Evolutionary conservation across 2,888 invertebrate species (phyloP).

Genomic region (Neoitamus cyanurus): DNA sequence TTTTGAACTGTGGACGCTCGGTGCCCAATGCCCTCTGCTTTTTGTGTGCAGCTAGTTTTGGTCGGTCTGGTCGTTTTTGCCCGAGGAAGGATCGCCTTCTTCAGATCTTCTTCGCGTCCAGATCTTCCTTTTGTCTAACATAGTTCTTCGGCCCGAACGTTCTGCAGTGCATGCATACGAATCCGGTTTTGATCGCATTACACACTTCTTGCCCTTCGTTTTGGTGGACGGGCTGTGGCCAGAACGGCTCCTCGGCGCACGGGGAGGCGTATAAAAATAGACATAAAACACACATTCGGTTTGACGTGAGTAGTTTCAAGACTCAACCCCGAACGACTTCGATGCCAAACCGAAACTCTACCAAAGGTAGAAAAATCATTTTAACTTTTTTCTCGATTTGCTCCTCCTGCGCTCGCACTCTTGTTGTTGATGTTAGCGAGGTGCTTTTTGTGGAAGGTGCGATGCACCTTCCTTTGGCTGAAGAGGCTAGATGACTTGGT

Average conservation of each 20-base stretch:
- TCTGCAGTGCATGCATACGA: slow-evolving; percentile 6
- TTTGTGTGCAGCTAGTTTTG: slow-evolving; percentile 17
- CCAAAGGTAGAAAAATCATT: not conserved
- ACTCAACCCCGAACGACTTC: not conserved
- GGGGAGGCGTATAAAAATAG: slow-evolving; percentile 32
- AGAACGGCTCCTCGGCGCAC: not conserved
- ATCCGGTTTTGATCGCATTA: slow-evolving; percentile 40
- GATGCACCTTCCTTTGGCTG: slow-evolving; percentile 11
- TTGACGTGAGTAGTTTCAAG: slow-evolving; percentile 14
- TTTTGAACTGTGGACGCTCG: not conserved
- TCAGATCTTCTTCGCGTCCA: not conserved
- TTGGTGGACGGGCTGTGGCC: not conserved
- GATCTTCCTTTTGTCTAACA: slow-evolving; percentile 41
- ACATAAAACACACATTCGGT: slow-evolving; percentile 32
- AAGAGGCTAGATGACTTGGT: not conserved
- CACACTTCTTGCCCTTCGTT: slow-evolving; percentile 31
- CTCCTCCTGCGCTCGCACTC: not conserved
- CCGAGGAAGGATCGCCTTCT: slow-evolving; percentile 16
- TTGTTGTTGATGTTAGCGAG: slow-evolving; percentile 2
- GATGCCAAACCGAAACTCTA: not conserved
- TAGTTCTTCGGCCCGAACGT: not conserved
- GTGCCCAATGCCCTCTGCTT: not conserved
- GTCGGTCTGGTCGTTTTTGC: not conserved
- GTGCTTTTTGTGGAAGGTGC: slow-evolving; percentile 12
- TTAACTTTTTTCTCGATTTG: slow-evolving; percentile 3